Evolutionary conservation across 2,113 vertebrate genomes (phyloP).

Genomic region (Brachyhypopomus occidentalis): DNA sequence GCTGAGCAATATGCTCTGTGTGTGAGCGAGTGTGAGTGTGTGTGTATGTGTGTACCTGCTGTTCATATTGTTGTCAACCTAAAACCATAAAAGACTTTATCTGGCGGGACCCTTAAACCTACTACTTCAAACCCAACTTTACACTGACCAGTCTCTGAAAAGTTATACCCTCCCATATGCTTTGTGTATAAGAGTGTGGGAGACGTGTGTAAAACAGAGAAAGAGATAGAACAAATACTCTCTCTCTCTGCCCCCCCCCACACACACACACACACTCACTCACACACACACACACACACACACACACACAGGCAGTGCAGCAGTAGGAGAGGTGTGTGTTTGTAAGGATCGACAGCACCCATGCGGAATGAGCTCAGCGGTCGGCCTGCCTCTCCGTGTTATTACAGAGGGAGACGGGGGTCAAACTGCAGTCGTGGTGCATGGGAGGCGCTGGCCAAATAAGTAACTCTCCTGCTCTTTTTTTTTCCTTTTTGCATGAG

Average conservation of each 20-base stretch:
- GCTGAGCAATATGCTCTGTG: slow-evolving; percentile 40
- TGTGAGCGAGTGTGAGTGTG: not conserved
- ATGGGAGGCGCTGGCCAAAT: slow-evolving; percentile 85
- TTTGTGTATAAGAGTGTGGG: not conserved
- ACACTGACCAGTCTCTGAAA: slow-evolving; percentile 13
- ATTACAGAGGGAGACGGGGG: slow-evolving; percentile 88
- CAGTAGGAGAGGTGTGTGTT: slow-evolving; percentile 75
- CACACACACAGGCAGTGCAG: slow-evolving; percentile 61
- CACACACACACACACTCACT: slow-evolving; percentile 22
- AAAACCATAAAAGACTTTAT: slow-evolving; percentile 15
- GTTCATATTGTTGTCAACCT: not conserved
- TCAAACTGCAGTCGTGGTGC: slow-evolving; percentile 92
- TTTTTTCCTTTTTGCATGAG: slow-evolving; percentile 60
- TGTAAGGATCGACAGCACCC: slow-evolving; percentile 82
- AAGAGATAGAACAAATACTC: not conserved
- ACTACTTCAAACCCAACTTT: not conserved
- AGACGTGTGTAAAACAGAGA: not conserved
- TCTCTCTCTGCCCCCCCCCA: slow-evolving; percentile 36
- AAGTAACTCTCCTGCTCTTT: slow-evolving; percentile 78
- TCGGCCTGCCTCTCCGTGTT: slow-evolving; percentile 86
- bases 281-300: slow-evolving; percentile 32
- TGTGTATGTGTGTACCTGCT: not conserved
- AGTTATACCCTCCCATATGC: not conserved
- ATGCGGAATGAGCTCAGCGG: slow-evolving; percentile 85
- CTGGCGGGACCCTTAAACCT: not conserved